Percentiles rank a stretch among this genome's conserved stretches.
Conservation (phyloP, 2,113 vertebrate genomes). For the Perca fluviatilis region DNA sequence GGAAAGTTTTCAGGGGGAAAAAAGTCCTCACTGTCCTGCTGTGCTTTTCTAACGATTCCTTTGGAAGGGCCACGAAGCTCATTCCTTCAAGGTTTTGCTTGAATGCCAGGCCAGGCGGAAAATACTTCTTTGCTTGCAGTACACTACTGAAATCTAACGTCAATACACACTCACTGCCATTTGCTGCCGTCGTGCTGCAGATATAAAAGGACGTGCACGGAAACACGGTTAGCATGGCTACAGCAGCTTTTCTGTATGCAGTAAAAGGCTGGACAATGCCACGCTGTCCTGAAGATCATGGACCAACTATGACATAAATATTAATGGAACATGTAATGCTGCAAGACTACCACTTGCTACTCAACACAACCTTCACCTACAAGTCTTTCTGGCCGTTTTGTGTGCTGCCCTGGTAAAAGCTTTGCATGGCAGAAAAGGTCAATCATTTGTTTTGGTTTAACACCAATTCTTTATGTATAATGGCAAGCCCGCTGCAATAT, state of each 20-base stretch:
- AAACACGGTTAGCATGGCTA: slow-evolving; percentile 14
- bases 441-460: not conserved
- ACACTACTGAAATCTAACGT: slow-evolving; percentile 33
- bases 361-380: slow-evolving; percentile 19
- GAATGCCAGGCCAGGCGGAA: slow-evolving; percentile 21
- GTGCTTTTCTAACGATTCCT: slow-evolving; percentile 32
- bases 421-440: not conserved
- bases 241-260: slow-evolving; percentile 23
- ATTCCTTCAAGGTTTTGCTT: slow-evolving; percentile 23
- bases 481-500: not conserved
- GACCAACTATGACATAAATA: slow-evolving; percentile 44
- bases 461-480: not conserved
- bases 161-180: slow-evolving; percentile 25
- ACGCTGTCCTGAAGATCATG: slow-evolving; percentile 24
- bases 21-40: slow-evolving; percentile 36
- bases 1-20: slow-evolving; percentile 16
- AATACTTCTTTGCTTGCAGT: slow-evolving; percentile 9
- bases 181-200: slow-evolving; percentile 32
- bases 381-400: not conserved
- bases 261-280: slow-evolving; percentile 32
- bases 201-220: slow-evolving; percentile 24
- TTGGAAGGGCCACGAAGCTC: slow-evolving; percentile 20
- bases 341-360: slow-evolving; percentile 7
- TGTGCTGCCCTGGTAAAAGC: not conserved
- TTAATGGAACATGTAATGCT: slow-evolving; percentile 35